A percentile compares a stretch with the other conserved stretches of the same genome.
phyloP scores from a whole-genome alignment of 1,140 invertebrate genomes.

The Zaprionus gabonicus region DNA sequence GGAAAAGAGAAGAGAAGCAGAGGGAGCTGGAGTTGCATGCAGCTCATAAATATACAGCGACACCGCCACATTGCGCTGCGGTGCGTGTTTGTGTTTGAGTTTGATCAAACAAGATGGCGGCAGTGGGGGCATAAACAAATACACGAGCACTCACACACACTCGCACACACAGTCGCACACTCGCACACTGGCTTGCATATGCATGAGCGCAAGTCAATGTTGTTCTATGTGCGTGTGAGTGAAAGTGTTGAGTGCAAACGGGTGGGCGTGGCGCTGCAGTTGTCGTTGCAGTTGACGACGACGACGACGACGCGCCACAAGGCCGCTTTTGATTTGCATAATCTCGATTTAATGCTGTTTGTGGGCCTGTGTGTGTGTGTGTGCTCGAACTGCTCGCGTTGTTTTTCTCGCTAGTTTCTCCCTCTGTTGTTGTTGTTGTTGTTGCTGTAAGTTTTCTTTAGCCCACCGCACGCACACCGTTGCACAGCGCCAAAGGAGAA shows the following conservation, averaged over 20 bases:
- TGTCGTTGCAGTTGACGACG: slow-evolving; percentile 6
- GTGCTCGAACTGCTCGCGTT: slow-evolving; percentile 26
- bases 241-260: slow-evolving; percentile 6
- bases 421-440: slow-evolving; percentile 18
- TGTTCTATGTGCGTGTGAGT: slow-evolving; percentile 31
- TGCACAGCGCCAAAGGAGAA: slow-evolving; percentile 5
- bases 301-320: slow-evolving; percentile 36
- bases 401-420: slow-evolving; percentile 13
- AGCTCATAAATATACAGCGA: slow-evolving; percentile 78
- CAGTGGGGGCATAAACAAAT: slow-evolving; percentile 58
- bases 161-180: slow-evolving; percentile 39
- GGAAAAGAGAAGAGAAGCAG: neutral
- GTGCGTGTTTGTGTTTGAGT: slow-evolving; percentile 58
- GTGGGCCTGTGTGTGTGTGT: neutral
- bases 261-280: slow-evolving; percentile 33
- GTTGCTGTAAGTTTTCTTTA: slow-evolving; percentile 23
- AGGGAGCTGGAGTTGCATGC: slow-evolving; percentile 16
- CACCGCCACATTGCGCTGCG: slow-evolving; percentile 41
- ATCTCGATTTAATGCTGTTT: slow-evolving; percentile 60
- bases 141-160: slow-evolving; percentile 37
- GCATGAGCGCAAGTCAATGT: slow-evolving; percentile 71
- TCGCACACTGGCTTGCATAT: slow-evolving; percentile 54
- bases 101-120: slow-evolving; percentile 77
- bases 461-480: neutral
- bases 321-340: slow-evolving; percentile 76